phyloP scores from a whole-genome alignment of 2,888 invertebrate species.

The Lasioglossum vierecki region DNA sequence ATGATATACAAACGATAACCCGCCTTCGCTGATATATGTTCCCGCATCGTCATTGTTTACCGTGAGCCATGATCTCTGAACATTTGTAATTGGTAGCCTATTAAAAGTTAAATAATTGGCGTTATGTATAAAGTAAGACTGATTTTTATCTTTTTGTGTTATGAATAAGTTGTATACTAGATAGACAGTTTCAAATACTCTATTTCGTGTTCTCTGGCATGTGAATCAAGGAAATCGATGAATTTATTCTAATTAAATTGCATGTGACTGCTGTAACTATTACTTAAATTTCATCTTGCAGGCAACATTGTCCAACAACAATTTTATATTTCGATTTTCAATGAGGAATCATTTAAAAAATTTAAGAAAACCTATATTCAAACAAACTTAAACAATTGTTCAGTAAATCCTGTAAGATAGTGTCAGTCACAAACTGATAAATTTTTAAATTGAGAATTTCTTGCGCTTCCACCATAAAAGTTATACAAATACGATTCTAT shows the following conservation, averaged over 20 bases:
- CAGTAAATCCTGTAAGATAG: not conserved
- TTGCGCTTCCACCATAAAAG: not conserved
- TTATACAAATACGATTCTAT: not conserved
- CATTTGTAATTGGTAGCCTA: constrained; percentile 43
- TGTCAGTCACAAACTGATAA: not conserved
- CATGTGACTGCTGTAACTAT: constrained; percentile 29
- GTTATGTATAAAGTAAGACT: constrained; percentile 73
- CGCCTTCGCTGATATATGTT: constrained; percentile 15
- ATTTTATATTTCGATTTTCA: not conserved
- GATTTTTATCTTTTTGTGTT: constrained; percentile 74
- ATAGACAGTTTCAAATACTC: constrained; percentile 54
- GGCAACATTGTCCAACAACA: constrained; percentile 1
- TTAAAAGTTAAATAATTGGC: constrained; percentile 61
- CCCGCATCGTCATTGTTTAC: constrained; percentile 30
- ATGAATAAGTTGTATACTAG: constrained; percentile 60
- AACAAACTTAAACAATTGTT: not conserved
- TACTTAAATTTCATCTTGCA: constrained; percentile 33
- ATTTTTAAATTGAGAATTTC: not conserved
- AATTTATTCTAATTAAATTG: constrained; percentile 31
- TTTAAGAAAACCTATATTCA: not conserved
- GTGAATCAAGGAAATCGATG: not conserved
- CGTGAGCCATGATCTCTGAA: constrained; percentile 53
- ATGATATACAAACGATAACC: constrained; percentile 13
- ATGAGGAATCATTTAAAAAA: not conserved
- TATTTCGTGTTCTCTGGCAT: constrained; percentile 29